These are phyloP conservation scores for Diploptera punctata DNA, from an alignment of 2,888 invertebrate species.

Conservation along the genomic window DNA sequence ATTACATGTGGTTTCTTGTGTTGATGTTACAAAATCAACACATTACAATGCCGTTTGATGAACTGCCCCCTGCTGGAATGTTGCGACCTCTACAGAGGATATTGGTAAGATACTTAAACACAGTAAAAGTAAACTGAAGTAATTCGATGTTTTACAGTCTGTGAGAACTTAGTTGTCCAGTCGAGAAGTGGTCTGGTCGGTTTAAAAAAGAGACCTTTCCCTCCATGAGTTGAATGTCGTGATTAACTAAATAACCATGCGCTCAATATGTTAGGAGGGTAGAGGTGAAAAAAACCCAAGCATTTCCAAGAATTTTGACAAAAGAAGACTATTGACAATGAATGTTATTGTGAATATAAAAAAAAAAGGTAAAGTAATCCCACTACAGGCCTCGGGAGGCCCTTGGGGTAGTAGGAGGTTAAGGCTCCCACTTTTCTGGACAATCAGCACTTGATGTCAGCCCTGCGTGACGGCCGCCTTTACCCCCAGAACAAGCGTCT, in stretches of 20 bases:
- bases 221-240: background rate
- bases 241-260: too few relatives aligned
- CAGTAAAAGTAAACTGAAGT: background rate
- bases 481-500: too few relatives aligned
- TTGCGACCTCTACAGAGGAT: constrained; percentile 53
- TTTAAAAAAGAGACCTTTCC: background rate
- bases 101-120: constrained; percentile 48
- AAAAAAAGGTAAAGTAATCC: background rate
- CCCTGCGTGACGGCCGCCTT: too few relatives aligned
- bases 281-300: background rate
- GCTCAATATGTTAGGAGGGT: background rate
- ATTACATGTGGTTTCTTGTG: constrained; percentile 58
- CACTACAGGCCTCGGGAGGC: background rate
- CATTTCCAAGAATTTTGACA: too few relatives aligned
- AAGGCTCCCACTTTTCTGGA: too few relatives aligned
- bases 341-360: too few relatives aligned
- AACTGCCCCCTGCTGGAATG: constrained; percentile 50
- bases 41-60: constrained; percentile 54
- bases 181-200: background rate
- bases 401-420: too few relatives aligned
- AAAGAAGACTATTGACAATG: too few relatives aligned
- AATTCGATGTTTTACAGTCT: background rate
- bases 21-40: constrained; percentile 56
- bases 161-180: background rate
- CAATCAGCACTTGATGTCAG: too few relatives aligned